Conservation (phyloP, 2,888 invertebrate genomes). For the Ornithoptera alexandrae region DNA sequence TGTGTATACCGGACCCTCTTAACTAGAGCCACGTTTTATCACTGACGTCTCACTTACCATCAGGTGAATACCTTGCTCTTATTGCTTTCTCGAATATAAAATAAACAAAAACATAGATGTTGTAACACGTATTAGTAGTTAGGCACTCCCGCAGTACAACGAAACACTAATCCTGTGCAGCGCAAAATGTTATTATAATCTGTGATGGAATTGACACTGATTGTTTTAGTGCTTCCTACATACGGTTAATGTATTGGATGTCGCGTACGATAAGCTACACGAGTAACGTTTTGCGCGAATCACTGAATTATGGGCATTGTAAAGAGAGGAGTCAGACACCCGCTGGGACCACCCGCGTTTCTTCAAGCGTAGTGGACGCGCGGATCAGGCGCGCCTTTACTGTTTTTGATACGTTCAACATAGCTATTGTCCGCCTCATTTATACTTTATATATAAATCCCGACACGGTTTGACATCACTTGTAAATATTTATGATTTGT, state of each 20-base stretch:
- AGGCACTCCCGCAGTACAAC: neutral
- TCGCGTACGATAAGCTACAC: constrained; percentile 59
- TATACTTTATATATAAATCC: constrained; percentile 34
- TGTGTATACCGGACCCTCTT: too few species aligned
- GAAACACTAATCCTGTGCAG: neutral
- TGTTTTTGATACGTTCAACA: constrained; percentile 37
- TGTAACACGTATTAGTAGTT: too few species aligned
- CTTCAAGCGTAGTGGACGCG: constrained; percentile 41
- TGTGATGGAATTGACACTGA: constrained; percentile 31
- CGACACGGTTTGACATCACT: constrained; percentile 13
- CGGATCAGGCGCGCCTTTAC: constrained; percentile 34
- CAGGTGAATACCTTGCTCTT: too few species aligned
- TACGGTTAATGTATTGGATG: constrained; percentile 57
- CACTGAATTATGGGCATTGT: constrained; percentile 73
- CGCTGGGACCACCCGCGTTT: constrained; percentile 75
- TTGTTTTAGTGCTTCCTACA: constrained; percentile 66
- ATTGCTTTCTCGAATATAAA: too few species aligned
- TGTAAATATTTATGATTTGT: constrained; percentile 25
- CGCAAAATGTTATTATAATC: constrained; percentile 3
- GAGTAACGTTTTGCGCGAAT: constrained; percentile 70
- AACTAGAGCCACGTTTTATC: too few species aligned
- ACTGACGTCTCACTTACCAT: too few species aligned
- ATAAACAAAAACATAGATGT: too few species aligned
- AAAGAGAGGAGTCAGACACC: constrained; percentile 57
- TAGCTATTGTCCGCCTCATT: constrained; percentile 38